phyloP scores from a whole-genome alignment of 2,888 invertebrate genomes.

The Megalurothrips usitatus region DNA sequence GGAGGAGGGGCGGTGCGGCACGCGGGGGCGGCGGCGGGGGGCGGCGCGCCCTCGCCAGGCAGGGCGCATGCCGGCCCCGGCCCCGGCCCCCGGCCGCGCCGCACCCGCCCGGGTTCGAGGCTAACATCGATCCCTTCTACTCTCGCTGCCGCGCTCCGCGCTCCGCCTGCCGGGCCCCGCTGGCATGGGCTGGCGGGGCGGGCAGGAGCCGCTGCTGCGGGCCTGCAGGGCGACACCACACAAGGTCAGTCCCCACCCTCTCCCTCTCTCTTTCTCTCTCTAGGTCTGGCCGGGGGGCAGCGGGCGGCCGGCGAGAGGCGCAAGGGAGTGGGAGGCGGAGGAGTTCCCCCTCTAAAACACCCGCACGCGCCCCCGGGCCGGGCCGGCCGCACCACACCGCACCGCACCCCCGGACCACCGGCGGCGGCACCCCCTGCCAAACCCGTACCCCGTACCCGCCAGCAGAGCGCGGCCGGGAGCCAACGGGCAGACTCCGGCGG shows the following conservation, averaged over 20 bases:
- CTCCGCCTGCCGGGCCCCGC: too few relatives aligned
- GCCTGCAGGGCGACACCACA: not conserved
- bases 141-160: not conserved
- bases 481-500: not conserved
- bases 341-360: not conserved
- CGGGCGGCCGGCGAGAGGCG: too few relatives aligned
- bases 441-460: not conserved
- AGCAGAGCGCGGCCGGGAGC: not conserved
- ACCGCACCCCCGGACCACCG: not conserved
- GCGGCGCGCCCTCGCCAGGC: not conserved
- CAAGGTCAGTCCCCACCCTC: conserved; percentile 17
- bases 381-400: not conserved
- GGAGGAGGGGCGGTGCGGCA: not conserved
- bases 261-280: not conserved
- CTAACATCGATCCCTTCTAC: conserved; percentile 15
- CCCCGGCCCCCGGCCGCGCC: conserved; percentile 5
- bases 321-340: too few relatives aligned
- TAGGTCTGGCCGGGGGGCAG: not conserved
- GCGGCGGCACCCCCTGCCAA: not conserved
- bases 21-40: not conserved
- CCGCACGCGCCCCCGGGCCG: not conserved
- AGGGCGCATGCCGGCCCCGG: not conserved
- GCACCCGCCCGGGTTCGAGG: not conserved
- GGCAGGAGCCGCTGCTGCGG: too few relatives aligned
- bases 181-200: too few relatives aligned